Base-by-base conservation (phyloP, 1,140 invertebrate species). In the Microplitis mediator region DNA sequence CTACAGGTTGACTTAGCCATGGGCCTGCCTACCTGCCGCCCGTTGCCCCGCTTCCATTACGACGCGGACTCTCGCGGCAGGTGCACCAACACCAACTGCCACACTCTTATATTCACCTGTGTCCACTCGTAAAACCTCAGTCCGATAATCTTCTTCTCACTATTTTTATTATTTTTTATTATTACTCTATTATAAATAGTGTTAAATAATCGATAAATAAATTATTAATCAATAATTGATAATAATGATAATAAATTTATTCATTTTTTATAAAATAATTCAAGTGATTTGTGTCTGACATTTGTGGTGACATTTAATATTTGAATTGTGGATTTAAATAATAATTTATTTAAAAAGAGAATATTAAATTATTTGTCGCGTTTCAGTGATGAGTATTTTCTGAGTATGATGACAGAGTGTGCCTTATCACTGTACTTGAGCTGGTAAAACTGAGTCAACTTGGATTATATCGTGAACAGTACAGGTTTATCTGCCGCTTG, bases 41-140 rank as follows among this genome's bases (percentile, higher is more conserved):
- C 84, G 84, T 81, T 85, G 81, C 83, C 85, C 83, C 85, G 86
- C 85, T 86, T 84, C 84, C 86, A 87, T 87, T 87, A 86, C 85
- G 80, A 82, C 86, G 85, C 86, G 85, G 83, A 86, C 86, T 86
- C 83, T 85, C 84, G 85, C 84, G 84, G 86, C 86, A 87, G 86
- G 86, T 87, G 86, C 85, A 87, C 81, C 81, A 82, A 85, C 80
- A 45, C 82, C 78, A 78, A 83, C 80, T 84, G 83, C 82, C 79
- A 82, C 83, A 84, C 80, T 77, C 39, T 45, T 45, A 45, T 45
- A 79, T 78, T 78, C 77, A 80, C 80, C 75, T 82, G 77, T 75
- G 72, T 69, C 63, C 70, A 31, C 34, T 11, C 23, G n/a, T 16
- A 35, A 36, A 11, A 5, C 14, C 66, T 14, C 56, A 16, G 56